Conservation (phyloP, 2,888 invertebrate species). For the Tolmerus cingulatus region DNA sequence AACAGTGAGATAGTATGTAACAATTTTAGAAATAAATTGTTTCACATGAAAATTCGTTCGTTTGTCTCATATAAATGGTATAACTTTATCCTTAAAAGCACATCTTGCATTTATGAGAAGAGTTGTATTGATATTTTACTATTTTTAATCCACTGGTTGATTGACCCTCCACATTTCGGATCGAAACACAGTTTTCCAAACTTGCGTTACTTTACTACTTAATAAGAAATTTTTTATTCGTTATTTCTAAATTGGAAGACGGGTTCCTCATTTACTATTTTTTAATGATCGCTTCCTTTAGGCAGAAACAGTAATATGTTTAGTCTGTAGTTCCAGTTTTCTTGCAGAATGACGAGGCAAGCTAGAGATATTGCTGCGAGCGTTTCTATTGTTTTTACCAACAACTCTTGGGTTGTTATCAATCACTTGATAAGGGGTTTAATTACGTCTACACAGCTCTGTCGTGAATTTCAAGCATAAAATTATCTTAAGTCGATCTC, state of each 20-base stretch:
- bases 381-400: conserved; percentile 5
- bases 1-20: background rate
- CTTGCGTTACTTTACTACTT: too few species aligned
- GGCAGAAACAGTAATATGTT: background rate
- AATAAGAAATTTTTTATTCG: too few species aligned
- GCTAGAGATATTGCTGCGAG: background rate
- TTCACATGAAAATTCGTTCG: background rate
- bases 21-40: background rate
- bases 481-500: conserved; percentile 4
- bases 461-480: background rate
- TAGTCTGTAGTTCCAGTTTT: background rate
- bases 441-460: background rate
- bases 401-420: background rate
- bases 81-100: too few species aligned
- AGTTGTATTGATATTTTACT: too few species aligned
- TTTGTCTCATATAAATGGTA: background rate
- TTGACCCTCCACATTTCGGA: too few species aligned
- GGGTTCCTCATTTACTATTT: background rate
- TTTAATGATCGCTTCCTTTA: background rate
- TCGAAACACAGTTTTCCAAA: too few species aligned
- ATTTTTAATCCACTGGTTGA: too few species aligned
- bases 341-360: background rate
- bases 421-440: conserved; percentile 8
- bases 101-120: too few species aligned
- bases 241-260: too few species aligned